These are phyloP conservation scores for Orientallactaga bullata DNA, from an alignment of 2,113 vertebrate species.

Conservation along the genomic window DNA sequence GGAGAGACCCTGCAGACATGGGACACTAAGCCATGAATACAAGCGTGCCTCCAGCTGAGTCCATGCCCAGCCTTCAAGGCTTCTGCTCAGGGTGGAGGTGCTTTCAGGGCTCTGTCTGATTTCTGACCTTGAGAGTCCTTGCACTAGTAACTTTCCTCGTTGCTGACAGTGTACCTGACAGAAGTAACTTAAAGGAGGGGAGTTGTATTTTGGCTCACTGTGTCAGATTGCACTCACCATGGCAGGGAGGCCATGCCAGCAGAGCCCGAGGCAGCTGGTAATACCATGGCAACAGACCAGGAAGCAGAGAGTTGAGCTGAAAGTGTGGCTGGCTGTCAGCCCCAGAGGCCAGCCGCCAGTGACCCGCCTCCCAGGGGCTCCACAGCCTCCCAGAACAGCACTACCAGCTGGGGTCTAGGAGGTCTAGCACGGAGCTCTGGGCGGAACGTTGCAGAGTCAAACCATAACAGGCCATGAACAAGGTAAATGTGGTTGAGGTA, in stretches of 20 bases:
- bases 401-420: not conserved
- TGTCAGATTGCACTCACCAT: not conserved
- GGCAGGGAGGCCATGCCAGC: not conserved
- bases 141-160: not conserved
- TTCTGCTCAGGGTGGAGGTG: not conserved
- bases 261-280: too few relatives aligned
- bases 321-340: not conserved
- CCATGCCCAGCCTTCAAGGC: not conserved
- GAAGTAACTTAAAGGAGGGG: too few relatives aligned
- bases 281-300: not conserved
- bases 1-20: not conserved
- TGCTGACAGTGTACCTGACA: too few relatives aligned
- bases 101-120: not conserved
- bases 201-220: not conserved
- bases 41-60: not conserved
- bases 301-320: not conserved
- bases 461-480: not conserved
- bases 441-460: not conserved
- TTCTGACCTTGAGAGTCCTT: not conserved
- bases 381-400: not conserved
- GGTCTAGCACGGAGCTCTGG: not conserved
- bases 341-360: not conserved
- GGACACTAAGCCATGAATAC: accelerated
- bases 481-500: not conserved
- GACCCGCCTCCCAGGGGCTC: not conserved